Evolutionary conservation across 1,140 invertebrate genomes (phyloP), one percentile per base, ranked within the genome.

Genomic region (Trichonephila inaurata): DNA sequence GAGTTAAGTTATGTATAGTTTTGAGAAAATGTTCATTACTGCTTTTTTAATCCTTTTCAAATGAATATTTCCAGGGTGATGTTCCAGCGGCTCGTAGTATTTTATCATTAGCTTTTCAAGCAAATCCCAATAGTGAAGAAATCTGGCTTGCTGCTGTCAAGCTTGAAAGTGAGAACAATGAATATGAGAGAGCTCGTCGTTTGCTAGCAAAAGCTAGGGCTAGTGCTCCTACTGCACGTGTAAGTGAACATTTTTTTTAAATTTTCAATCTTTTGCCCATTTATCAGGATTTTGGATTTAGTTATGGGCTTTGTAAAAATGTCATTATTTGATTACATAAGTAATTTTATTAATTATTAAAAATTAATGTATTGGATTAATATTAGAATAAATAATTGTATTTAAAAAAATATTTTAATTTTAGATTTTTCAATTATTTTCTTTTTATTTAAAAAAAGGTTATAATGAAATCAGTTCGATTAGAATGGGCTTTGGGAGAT

Each of bases 91-190:
- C 99, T 0, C 96, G 99, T 96, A 98, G 98, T 87, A 99, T 99
- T 95, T 96, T 99, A 10, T 98, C 98, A 0, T 95, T 98, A 6
- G 98, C 98, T 90, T 99, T 99, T 95, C 98, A 99, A 96, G 98
- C 99, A 0, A 99, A 99, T 97, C 99, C 99, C 0, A 99, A 99
- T 96, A 99, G 98, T 2, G 99, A 99, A 96, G 99, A 99, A 96
- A 99, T 99, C 96, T 99, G 99, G 99, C 97, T 99, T 95, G 99
- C 99, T 94, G 99, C 99, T 72, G 99, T 99, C 0, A 99, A 99
- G 96, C 96, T 99, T 62, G 99, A 99, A 96, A 99, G 98, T 51
- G 99, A 99, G 96, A 99, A 99, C 96, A 97, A 98, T 60, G 99
- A 99, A 96, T 99, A 99, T 95, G 98, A 99, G 95, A 96, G 99